Evolutionary conservation across 2,888 invertebrate species (phyloP).

Genomic region (Trichacis sp.): DNA sequence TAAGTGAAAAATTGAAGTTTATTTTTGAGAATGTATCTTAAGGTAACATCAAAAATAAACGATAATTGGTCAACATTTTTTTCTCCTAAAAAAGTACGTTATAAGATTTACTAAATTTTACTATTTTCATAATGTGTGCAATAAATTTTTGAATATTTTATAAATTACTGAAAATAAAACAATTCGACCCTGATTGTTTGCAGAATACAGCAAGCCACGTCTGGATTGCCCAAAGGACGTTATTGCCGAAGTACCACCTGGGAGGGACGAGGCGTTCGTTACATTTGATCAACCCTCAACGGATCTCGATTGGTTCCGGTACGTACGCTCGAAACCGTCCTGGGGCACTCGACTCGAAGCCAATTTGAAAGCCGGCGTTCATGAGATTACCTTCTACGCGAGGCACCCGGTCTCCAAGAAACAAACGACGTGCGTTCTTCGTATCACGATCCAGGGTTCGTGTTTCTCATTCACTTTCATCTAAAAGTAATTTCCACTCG

Average conservation of each 20-base stretch:
- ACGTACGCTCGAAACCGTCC: slow-evolving; percentile 70
- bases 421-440: slow-evolving; percentile 68
- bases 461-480: too few relatives aligned
- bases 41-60: too few relatives aligned
- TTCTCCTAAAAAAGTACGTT: too few relatives aligned
- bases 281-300: slow-evolving; percentile 71
- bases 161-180: too few relatives aligned
- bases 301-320: slow-evolving; percentile 71
- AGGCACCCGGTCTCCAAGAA: slow-evolving; percentile 70
- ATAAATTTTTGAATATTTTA: too few relatives aligned
- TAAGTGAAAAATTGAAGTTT: too few relatives aligned
- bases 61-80: too few relatives aligned
- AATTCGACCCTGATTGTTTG: slow-evolving; percentile 14
- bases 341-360: slow-evolving; percentile 71
- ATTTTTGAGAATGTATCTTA: too few relatives aligned
- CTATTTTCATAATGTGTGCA: too few relatives aligned
- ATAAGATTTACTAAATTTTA: too few relatives aligned
- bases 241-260: slow-evolving; percentile 67
- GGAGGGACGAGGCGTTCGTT: slow-evolving; percentile 68
- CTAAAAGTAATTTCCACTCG: too few relatives aligned
- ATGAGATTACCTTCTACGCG: slow-evolving; percentile 71
- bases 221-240: slow-evolving; percentile 72
- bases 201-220: slow-evolving; percentile 71
- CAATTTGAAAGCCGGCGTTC: slow-evolving; percentile 69
- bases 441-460: slow-evolving; percentile 66